phyloP scores from a whole-genome alignment of 2,888 invertebrate genomes.

The Nipponacmea schrenckii region DNA sequence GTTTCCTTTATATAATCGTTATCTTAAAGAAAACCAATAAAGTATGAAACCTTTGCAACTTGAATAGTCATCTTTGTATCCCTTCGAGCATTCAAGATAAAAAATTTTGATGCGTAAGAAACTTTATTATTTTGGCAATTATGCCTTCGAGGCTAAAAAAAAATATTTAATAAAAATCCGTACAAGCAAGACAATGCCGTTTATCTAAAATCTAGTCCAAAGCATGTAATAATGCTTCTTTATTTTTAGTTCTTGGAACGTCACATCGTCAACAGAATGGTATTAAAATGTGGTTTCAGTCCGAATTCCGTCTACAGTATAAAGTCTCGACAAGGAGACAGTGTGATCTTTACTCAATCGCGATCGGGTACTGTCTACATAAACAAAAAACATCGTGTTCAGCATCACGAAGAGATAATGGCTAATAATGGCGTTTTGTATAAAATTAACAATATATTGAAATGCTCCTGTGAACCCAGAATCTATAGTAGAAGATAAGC shows the following conservation, averaged over 20 bases:
- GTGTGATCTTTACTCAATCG: slow-evolving; percentile 34
- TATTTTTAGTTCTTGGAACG: slow-evolving; percentile 67
- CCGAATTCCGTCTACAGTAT: slow-evolving; percentile 36
- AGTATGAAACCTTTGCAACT: no score
- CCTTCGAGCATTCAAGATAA: no score
- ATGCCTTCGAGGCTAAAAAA: not conserved
- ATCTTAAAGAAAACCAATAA: no score
- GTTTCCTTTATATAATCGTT: no score
- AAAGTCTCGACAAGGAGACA: slow-evolving; percentile 39
- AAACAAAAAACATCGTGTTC: slow-evolving; percentile 39
- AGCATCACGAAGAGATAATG: slow-evolving; percentile 32
- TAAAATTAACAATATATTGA: slow-evolving; percentile 47
- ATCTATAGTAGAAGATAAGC: not conserved
- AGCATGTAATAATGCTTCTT: no score
- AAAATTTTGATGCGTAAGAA: no score
- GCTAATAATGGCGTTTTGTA: slow-evolving; percentile 49
- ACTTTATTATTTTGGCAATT: no score
- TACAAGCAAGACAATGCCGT: not conserved
- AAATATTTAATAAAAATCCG: not conserved
- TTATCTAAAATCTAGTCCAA: no score
- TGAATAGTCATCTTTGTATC: no score
- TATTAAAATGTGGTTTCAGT: slow-evolving; percentile 38
- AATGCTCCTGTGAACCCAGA: slow-evolving; percentile 31
- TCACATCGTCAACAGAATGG: slow-evolving; percentile 64
- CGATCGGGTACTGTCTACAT: slow-evolving; percentile 30